A percentile compares a stretch with the other conserved stretches of the same genome.
Evolutionary conservation across 2,888 invertebrate genomes (phyloP).

Genomic region (Standfussiana lucernea): DNA sequence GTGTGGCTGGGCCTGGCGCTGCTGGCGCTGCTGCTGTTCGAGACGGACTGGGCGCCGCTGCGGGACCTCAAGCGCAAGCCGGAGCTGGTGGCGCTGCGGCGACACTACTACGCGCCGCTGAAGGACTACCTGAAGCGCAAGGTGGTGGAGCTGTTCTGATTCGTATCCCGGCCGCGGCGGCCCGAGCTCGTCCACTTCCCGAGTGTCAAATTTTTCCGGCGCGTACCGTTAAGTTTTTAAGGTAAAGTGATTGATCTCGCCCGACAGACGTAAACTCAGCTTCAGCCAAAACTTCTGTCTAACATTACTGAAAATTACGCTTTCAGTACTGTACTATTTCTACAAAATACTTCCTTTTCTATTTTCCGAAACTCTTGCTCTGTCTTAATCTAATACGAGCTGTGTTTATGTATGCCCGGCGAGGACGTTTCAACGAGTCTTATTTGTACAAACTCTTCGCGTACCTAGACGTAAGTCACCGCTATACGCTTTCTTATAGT

Average conservation of each 20-base stretch:
- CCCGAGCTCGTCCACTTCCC: conserved; percentile 66
- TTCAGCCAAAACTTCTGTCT: conserved; percentile 14
- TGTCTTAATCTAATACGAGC: neutral
- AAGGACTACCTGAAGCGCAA: conserved; percentile 94
- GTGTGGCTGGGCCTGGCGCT: conserved; percentile 93
- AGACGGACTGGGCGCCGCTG: conserved; percentile 94
- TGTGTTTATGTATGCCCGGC: conserved; percentile 44
- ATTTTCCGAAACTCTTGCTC: conserved; percentile 23
- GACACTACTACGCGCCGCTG: conserved; percentile 95
- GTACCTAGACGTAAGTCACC: conserved; percentile 75
- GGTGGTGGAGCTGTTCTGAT: conserved; percentile 92
- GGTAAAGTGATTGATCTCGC: conserved; percentile 36
- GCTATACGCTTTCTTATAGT: conserved; percentile 82
- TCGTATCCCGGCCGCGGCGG: conserved; percentile 60
- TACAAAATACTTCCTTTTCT: conserved; percentile 31
- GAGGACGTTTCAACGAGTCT: conserved; percentile 48
- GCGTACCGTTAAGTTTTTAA: conserved; percentile 75
- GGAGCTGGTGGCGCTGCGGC: conserved; percentile 93
- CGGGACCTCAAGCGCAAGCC: conserved; percentile 93
- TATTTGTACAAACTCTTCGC: conserved; percentile 65
- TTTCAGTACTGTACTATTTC: conserved; percentile 19
- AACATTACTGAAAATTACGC: conserved; percentile 3
- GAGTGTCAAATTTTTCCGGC: conserved; percentile 82
- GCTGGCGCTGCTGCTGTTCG: conserved; percentile 93
- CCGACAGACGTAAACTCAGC: conserved; percentile 26